These are phyloP conservation scores for Mimachlamys varia DNA, from an alignment of 2,888 invertebrate genomes.

Conservation along the genomic window DNA sequence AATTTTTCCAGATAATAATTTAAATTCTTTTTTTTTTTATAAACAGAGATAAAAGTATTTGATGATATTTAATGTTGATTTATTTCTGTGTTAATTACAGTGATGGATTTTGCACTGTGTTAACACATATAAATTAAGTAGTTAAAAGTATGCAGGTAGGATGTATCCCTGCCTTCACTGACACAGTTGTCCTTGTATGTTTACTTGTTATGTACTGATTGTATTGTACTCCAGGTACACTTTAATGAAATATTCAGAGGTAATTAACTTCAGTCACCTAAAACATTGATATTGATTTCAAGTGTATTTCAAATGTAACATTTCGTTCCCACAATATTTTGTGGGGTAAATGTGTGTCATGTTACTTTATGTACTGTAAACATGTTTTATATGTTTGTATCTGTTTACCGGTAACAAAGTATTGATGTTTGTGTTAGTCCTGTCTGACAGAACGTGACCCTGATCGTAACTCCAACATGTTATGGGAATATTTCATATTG, in stretches of 20 bases:
- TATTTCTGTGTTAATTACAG: too few relatives aligned
- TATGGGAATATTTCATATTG: background rate
- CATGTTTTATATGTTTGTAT: background rate
- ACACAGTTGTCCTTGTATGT: background rate
- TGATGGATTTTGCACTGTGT: too few relatives aligned
- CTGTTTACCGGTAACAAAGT: background rate
- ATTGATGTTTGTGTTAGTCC: background rate
- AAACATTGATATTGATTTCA: constrained; percentile 24
- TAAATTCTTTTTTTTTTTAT: too few relatives aligned
- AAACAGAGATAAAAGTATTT: too few relatives aligned
- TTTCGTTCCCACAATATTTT: background rate
- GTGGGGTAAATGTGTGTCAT: background rate
- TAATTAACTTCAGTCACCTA: background rate
- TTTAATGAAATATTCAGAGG: constrained; percentile 25
- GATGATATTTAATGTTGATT: too few relatives aligned
- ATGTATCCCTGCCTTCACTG: background rate
- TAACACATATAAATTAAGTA: too few relatives aligned
- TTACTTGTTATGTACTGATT: background rate
- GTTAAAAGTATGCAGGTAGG: too few relatives aligned
- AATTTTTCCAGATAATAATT: too few relatives aligned
- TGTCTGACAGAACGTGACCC: background rate
- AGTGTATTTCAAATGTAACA: constrained; percentile 7
- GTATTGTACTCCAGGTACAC: background rate
- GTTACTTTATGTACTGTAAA: constrained; percentile 11
- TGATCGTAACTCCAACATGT: background rate